A percentile compares a stretch with the other conserved stretches of the same genome.
Evolutionary conservation across 2,888 invertebrate genomes (phyloP).

Genomic region (Sphaerophoria rueppellii): DNA sequence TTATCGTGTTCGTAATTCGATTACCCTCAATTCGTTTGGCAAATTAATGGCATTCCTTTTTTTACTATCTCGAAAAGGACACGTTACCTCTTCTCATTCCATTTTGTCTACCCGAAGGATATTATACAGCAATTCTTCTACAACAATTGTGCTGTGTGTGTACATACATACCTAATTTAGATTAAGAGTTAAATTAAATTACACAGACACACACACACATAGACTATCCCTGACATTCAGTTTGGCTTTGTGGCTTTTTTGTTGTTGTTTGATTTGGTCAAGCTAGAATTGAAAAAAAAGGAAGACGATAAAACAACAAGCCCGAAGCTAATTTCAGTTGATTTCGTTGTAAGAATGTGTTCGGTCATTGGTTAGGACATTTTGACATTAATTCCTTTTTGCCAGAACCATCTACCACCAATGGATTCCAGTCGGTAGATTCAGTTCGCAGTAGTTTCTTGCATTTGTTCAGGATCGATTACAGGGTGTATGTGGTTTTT

Average conservation of each 20-base stretch:
- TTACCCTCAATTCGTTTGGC: slow-evolving; percentile 50
- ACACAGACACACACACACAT: not conserved
- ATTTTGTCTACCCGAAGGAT: not conserved
- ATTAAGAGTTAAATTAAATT: slow-evolving; percentile 5
- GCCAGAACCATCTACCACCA: not conserved
- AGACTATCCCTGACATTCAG: not conserved
- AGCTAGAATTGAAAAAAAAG: slow-evolving; percentile 6
- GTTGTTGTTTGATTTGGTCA: slow-evolving; percentile 23
- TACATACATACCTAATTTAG: not conserved
- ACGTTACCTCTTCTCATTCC: not conserved
- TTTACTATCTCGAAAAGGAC: not conserved
- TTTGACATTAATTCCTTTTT: not conserved
- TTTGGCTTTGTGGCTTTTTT: not conserved
- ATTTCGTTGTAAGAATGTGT: slow-evolving; percentile 1
- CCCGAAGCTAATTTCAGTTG: slow-evolving; percentile 18
- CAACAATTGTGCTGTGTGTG: no score
- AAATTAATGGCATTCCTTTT: slow-evolving; percentile 44
- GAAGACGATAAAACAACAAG: not conserved
- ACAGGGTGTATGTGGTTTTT: slow-evolving; percentile 18
- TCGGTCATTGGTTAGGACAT: slow-evolving; percentile 9
- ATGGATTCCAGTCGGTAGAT: not conserved
- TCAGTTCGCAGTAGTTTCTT: slow-evolving; percentile 16
- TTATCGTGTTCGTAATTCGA: slow-evolving; percentile 68
- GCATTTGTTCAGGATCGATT: slow-evolving; percentile 21
- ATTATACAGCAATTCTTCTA: no score